Evolutionary conservation across 1,140 invertebrate genomes (phyloP), one percentile per base, ranked within the genome.

Genomic region (Zaprionus nigranus): DNA sequence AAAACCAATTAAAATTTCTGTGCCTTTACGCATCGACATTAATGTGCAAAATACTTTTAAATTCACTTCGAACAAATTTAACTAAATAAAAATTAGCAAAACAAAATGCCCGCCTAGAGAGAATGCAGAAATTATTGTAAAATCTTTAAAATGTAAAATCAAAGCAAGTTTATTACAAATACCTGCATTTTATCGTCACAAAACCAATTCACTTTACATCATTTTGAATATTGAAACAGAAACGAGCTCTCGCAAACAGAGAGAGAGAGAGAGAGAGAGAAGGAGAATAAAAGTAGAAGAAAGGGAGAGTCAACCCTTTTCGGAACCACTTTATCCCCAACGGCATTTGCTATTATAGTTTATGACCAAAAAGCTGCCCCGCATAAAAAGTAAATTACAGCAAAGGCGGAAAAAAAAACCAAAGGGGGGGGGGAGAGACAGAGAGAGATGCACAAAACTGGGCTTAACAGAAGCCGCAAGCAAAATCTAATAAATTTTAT

Each of bases 401-500:
- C 9, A 66, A 51, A 62, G 46, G 26, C 30, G 11, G 30, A 54
- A 71, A 59, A 71, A 59, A 49, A 74, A 75, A 77, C 40, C 77
- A 65, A 68, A 70, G 56, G 57, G 69, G 72, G 76, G 74, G 22
- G 15, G 43, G 17, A 5, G 76, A 53, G 2, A 61, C 65, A 60
- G 73, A 58, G 54, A 59, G 72, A 49, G 17, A 12, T 49, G 46
- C 46, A 51, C 11, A 51, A 24, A 51, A 51, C 46, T 12, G 46
- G 46, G 46, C 46, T 76, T 57, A 59, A 59, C 73, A 76, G 60
- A 79, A 65, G 83, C 84, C 80, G 80, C 62, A 87, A 73, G 80
- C 78, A 68, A 80, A 86, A 86, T 77, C 80, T 75, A 88, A 86
- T 86, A 86, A 86, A 88, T 83, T 86, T 88, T 86, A 86, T 79